Evolutionary conservation across 2,888 invertebrate genomes (phyloP).

Genomic region (Caenorhabditis zanzibari): DNA sequence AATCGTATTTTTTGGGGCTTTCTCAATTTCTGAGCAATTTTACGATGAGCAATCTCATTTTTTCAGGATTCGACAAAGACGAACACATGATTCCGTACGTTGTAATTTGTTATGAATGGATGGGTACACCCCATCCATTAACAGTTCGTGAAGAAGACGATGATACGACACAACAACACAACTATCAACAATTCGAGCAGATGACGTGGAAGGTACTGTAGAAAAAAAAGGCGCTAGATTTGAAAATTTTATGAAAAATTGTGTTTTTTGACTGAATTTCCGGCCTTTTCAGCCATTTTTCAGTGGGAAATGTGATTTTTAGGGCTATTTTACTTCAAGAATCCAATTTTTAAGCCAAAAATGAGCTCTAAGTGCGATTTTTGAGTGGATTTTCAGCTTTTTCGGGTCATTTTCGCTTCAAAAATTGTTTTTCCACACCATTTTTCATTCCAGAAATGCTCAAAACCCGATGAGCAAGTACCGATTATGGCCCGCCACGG

Average conservation of each 20-base stretch:
- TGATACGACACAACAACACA: constrained; percentile 1
- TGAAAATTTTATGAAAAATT: no score
- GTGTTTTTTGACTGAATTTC: no score
- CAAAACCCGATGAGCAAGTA: constrained; percentile 42
- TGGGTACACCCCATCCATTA: constrained; percentile 70
- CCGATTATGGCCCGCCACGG: constrained; percentile 56
- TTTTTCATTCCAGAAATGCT: constrained; percentile 56
- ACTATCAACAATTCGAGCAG: constrained; percentile 21
- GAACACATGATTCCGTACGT: constrained; percentile 63
- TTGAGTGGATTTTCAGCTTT: not conserved
- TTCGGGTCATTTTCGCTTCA: not conserved
- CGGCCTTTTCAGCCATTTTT: no score
- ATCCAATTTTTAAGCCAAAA: no score
- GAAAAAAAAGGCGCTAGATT: not conserved
- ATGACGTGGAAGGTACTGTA: constrained; percentile 59
- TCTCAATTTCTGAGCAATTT: not conserved
- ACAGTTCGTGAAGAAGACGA: constrained; percentile 58
- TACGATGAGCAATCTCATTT: not conserved
- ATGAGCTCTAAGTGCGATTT: not conserved
- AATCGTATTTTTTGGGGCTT: no score
- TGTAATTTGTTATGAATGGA: constrained; percentile 73
- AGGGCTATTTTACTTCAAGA: no score
- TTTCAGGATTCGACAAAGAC: constrained; percentile 59
- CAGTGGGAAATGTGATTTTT: no score
- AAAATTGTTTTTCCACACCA: not conserved